Evolutionary conservation across 2,888 invertebrate genomes (phyloP), one percentile per base, ranked within the genome.

Genomic region (Hirtodrosophila confusa): DNA sequence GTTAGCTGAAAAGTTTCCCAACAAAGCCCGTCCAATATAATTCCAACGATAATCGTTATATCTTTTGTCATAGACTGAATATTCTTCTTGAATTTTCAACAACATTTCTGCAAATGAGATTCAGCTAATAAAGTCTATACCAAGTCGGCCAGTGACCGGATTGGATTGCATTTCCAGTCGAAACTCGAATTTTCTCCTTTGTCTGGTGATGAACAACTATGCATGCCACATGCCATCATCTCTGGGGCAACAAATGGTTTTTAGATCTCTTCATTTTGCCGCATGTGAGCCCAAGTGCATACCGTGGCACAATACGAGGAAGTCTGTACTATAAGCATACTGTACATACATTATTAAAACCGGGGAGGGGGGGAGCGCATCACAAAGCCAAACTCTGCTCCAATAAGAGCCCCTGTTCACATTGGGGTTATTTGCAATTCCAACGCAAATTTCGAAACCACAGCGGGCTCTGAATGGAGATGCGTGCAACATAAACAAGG

Each of bases 21-120:
- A 65, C 57, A 71, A 62, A 71, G 33, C 31, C 60, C 71, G 62
- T 66, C 12, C 61, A 71, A 76, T 71, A 74, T 50, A 79, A 80
- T 69, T 66, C 66, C 61, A 77, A 80, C 41, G 61, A 77, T 77
- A 80, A 77, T 80, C 77, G 80, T 69, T 79, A 62, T 76, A 47
- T 61, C 39, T 53, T 17, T 64, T 54, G 69, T 51, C 41, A 56
- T 37, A 36, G 24, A 54, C 51, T 54, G 45, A 60, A 41, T 49
- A 43, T 35, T 58, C 39, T 41, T 23, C 50, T 8, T 29, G 33
- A 31, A 6, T 8, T 9, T 31, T n/a, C 5, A 36, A 9, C 29
- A 11, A 53, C 24, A 17, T 17, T 17, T 17, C 17, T 17, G 17
- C 17, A 24, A 44, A 53, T 33, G 23, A 2, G 17, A 45, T 31